phyloP scores from a whole-genome alignment of 2,888 invertebrate species.

The Acronicta alni region DNA sequence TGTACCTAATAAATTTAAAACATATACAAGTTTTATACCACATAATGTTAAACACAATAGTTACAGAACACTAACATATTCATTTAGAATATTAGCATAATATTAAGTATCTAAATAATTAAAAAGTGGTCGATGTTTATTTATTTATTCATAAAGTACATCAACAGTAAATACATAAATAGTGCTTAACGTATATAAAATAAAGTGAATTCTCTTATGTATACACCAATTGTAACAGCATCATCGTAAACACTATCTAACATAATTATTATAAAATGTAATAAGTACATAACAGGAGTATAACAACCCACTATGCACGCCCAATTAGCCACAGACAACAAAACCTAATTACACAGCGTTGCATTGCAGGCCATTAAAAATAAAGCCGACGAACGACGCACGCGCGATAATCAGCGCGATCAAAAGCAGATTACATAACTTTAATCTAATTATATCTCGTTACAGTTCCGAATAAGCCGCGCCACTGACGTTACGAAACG shows the following conservation, averaged over 20 bases:
- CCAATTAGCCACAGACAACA: slow-evolving; percentile 32
- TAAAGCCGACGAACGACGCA: slow-evolving; percentile 14
- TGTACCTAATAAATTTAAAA: too few relatives aligned
- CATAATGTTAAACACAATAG: background rate
- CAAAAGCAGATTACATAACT: slow-evolving; percentile 44
- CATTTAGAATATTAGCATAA: background rate
- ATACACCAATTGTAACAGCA: background rate
- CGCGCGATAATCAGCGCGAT: slow-evolving; percentile 50
- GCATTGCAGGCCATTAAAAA: slow-evolving; percentile 30
- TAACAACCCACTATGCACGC: slow-evolving; percentile 19
- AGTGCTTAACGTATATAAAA: too few relatives aligned
- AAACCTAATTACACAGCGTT: slow-evolving; percentile 30
- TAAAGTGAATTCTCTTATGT: too few relatives aligned
- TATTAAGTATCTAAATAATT: too few relatives aligned
- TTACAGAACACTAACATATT: background rate
- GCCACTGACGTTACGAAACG: slow-evolving; percentile 50
- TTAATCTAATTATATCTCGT: slow-evolving; percentile 50
- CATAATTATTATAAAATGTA: slow-evolving; percentile 1
- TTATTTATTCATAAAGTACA: too few relatives aligned
- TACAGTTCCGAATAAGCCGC: slow-evolving; percentile 36
- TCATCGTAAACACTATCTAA: slow-evolving; percentile 10
- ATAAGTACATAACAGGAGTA: slow-evolving; percentile 15
- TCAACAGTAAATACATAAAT: too few relatives aligned
- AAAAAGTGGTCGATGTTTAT: too few relatives aligned
- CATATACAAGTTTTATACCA: too few relatives aligned